Conservation (phyloP, 2,113 vertebrate species). For the Mastomys coucha region DNA sequence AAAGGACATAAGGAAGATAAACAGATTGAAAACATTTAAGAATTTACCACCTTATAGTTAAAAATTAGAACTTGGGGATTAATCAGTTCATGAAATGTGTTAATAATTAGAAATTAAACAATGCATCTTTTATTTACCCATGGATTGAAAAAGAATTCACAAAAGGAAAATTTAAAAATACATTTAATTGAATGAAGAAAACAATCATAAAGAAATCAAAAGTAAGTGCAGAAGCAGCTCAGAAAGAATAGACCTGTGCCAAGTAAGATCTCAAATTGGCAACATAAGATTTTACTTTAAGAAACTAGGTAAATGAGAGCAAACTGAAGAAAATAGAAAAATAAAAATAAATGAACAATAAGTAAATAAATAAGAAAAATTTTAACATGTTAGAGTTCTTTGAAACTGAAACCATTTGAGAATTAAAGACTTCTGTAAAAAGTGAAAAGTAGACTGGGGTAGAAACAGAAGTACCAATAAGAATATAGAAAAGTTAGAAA, state of each 20-base stretch:
- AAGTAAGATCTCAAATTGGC: neutral
- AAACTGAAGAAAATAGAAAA: neutral
- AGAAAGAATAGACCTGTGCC: neutral
- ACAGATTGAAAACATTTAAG: neutral
- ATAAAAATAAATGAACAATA: too few species aligned
- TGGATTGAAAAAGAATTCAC: neutral
- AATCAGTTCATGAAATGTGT: neutral
- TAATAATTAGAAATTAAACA: neutral
- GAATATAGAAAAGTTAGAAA: neutral
- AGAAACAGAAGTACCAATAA: neutral
- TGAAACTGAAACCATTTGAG: neutral
- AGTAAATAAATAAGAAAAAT: neutral
- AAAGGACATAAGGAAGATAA: neutral
- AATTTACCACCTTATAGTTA: neutral
- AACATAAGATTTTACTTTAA: neutral
- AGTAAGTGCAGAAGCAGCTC: neutral
- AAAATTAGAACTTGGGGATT: neutral
- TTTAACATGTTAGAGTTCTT: neutral
- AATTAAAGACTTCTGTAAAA: neutral
- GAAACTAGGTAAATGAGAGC: neutral
- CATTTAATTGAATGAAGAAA: neutral
- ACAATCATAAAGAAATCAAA: neutral
- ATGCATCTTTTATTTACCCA: neutral
- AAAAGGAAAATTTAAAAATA: neutral
- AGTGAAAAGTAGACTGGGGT: neutral